Evolutionary conservation across 2,113 vertebrate species (phyloP).

Genomic region (Podiceps cristatus): DNA sequence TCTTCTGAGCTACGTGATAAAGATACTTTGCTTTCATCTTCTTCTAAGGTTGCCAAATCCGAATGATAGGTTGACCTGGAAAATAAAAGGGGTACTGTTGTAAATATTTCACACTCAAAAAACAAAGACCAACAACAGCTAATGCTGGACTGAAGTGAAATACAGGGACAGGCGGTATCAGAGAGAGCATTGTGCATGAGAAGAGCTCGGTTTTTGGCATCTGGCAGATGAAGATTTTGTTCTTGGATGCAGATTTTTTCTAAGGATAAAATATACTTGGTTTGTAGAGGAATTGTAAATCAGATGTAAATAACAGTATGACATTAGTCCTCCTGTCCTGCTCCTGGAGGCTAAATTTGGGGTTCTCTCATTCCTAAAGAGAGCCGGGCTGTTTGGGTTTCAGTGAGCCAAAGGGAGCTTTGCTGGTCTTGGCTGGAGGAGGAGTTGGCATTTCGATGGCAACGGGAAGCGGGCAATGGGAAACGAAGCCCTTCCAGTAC

Average conservation of each 20-base stretch:
- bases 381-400: neutral
- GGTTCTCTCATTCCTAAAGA: neutral
- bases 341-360: neutral
- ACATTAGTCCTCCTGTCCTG: neutral
- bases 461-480: neutral
- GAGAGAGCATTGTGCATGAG: neutral
- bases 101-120: constrained; percentile 44
- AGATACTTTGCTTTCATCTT: constrained; percentile 39
- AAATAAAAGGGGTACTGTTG: constrained; percentile 18
- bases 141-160: neutral
- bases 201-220: neutral
- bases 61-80: neutral
- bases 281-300: neutral
- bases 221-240: neutral
- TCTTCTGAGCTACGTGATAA: constrained; percentile 13
- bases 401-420: neutral
- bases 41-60: constrained; percentile 4
- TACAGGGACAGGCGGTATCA: neutral
- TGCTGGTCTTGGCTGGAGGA: neutral
- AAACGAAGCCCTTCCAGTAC: neutral
- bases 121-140: neutral
- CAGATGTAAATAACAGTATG: neutral
- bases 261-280: neutral
- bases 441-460: neutral
- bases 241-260: neutral